Percentiles rank a stretch among this genome's conserved stretches.
phyloP scores from a whole-genome alignment of 1,140 invertebrate genomes.

The Centruroides vittatus region DNA sequence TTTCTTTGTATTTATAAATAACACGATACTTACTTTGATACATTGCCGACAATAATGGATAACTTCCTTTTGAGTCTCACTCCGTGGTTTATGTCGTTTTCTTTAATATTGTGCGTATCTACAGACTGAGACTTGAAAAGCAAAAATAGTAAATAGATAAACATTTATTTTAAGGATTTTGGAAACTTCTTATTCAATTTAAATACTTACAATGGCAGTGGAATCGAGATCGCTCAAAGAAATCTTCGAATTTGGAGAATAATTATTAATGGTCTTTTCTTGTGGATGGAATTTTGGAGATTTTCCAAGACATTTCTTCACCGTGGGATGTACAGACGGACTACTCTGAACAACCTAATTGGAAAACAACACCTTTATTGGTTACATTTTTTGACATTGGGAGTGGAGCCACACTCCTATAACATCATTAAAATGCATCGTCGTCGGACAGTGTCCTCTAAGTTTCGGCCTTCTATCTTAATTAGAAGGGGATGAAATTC shows the following conservation, averaged over 20 bases:
- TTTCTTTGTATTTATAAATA: too few species aligned
- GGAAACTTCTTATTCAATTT: too few species aligned
- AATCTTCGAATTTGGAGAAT: slow-evolving; percentile 18
- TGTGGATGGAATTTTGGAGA: slow-evolving; percentile 10
- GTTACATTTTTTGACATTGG: too few species aligned
- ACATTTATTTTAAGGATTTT: too few species aligned
- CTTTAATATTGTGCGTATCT: neutral
- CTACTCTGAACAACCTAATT: neutral
- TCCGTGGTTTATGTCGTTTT: neutral
- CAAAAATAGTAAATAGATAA: neutral
- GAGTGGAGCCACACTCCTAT: too few species aligned
- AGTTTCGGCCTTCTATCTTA: too few species aligned
- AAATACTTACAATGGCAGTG: too few species aligned
- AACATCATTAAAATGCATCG: too few species aligned
- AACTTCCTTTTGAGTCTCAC: slow-evolving; percentile 20
- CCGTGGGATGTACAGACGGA: slow-evolving; percentile 26
- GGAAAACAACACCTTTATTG: neutral
- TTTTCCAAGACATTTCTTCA: slow-evolving; percentile 26
- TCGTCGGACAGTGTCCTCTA: too few species aligned
- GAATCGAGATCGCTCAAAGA: slow-evolving; percentile 3
- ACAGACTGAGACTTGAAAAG: slow-evolving; percentile 14
- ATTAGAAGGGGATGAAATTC: too few species aligned
- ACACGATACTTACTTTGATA: slow-evolving; percentile 47
- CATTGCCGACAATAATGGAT: slow-evolving; percentile 57
- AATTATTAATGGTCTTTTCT: slow-evolving; percentile 6